Evolutionary conservation across 2,113 vertebrate species (phyloP).

Genomic region (Coptodon bakossiorum): DNA sequence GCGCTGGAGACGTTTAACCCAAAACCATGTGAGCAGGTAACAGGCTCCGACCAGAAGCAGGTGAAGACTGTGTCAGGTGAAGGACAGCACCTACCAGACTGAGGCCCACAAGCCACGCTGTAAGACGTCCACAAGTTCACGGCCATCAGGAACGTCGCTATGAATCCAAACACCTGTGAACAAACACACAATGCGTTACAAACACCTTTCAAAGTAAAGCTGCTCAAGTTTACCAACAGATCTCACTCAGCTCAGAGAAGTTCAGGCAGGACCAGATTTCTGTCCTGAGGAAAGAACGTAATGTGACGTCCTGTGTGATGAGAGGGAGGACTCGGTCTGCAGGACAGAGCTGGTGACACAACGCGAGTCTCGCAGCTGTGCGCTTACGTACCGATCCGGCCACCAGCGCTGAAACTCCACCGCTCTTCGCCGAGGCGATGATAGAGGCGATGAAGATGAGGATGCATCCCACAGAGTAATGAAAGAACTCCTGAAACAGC

Average conservation of each 20-base stretch:
- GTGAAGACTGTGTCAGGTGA: not conserved
- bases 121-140: conserved; percentile 86
- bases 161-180: conserved; percentile 84
- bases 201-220: not conserved
- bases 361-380: not conserved
- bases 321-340: not conserved
- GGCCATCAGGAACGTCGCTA: conserved; percentile 83
- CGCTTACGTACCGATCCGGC: conserved; percentile 78
- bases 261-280: not conserved
- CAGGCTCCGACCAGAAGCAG: not conserved
- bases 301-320: not conserved
- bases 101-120: conserved; percentile 81
- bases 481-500: conserved; percentile 84
- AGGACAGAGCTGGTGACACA: not conserved
- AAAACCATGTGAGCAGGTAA: not conserved
- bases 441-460: conserved; percentile 87
- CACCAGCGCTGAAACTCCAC: conserved; percentile 67
- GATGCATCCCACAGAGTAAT: conserved; percentile 82
- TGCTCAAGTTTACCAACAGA: fast-evolving
- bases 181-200: not conserved
- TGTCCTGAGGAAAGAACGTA: not conserved
- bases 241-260: not conserved
- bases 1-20: not conserved
- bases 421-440: conserved; percentile 73
- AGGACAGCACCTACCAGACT: conserved; percentile 70